Base-by-base conservation (phyloP, 2,888 invertebrate genomes). In the Cheilosia grossa region DNA sequence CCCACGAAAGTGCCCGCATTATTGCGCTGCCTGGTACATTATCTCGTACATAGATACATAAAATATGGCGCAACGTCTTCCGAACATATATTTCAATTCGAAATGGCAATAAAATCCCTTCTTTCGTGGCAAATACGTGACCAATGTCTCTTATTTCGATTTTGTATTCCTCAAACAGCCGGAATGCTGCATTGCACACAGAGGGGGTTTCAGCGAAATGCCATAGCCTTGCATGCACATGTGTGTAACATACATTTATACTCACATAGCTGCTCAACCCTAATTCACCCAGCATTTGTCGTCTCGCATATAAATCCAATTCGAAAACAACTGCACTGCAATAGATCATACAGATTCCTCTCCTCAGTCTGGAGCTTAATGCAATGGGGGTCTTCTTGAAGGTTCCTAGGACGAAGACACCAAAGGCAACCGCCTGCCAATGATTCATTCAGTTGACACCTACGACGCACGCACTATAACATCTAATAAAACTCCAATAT, bases 81-180 rank as follows among this genome's bases (percentile, higher is more conserved):
- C 37, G 88, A 89, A 88, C 90, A 90, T 91, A 90, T 90, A 90
- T 90, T 90, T 89, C 90, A 91, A 91, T 91, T 90, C 82, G 80
- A 79, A 82, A 80, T 78, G 89, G 90, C 90, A 91, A 91, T 91
- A 91, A 91, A 91, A 91, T 91, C 91, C 90, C 90, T 90, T 90
- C 90, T 90, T 90, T 90, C 91, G 91, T 90, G 89, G 89, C 89
- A 90, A 90, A 90, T 91, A 92, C 91, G 91, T 92, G 91, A 91
- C 91, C 90, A 91, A 91, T 91, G 91, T 90, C 89, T 91, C 91
- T 91, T 91, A 91, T 91, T 91, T 90, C 90, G 89, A 90, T 91
- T 92, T 87, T 87, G 87, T 87, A 87, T 87, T 86, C 81, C 58
- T 86, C 17, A 51, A 72, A 77, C 70, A 66, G 75, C 44, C 72